Conservation (phyloP, 53 echinoderm and acorn worm species). For the Arbacia lixula region DNA sequence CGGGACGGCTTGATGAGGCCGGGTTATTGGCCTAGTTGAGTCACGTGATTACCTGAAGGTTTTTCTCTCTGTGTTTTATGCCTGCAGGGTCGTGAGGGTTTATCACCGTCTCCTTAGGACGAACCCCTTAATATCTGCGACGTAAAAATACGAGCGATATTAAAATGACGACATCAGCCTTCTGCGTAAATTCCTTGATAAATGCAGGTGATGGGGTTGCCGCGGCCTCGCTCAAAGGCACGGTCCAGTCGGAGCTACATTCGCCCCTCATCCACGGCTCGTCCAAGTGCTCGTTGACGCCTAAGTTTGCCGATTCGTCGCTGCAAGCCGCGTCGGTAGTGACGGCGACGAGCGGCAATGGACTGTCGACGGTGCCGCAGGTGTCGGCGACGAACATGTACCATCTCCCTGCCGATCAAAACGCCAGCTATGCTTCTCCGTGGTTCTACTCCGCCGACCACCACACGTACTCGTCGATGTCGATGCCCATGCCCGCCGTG, state of each 20-base stretch:
- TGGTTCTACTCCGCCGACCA: conserved; percentile 47
- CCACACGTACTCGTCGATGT: conserved; percentile 39
- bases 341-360: conserved; percentile 60
- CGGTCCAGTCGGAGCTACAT: conserved; percentile 64
- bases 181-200: conserved; percentile 99
- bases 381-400: conserved; percentile 87
- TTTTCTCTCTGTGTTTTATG: conserved; percentile 86
- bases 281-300: conserved; percentile 72
- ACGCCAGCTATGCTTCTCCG: conserved; percentile 32
- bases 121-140: conserved; percentile 68
- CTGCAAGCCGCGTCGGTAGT: conserved; percentile 58
- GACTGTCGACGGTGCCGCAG: conserved; percentile 68
- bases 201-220: conserved; percentile 87
- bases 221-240: conserved; percentile 56
- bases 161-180: conserved; percentile 96
- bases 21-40: conserved; percentile 47
- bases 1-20: conserved; percentile 28
- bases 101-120: conserved; percentile 74
- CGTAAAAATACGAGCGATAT: conserved; percentile 94
- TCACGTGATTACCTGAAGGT: conserved; percentile 52
- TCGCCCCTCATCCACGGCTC: conserved; percentile 66
- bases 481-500: conserved; percentile 31
- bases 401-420: conserved; percentile 81
- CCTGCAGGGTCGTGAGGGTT: conserved; percentile 98
- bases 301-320: conserved; percentile 74